Evolutionary conservation across 2,888 invertebrate genomes (phyloP).

Genomic region (Agonopterix subpropinquella): DNA sequence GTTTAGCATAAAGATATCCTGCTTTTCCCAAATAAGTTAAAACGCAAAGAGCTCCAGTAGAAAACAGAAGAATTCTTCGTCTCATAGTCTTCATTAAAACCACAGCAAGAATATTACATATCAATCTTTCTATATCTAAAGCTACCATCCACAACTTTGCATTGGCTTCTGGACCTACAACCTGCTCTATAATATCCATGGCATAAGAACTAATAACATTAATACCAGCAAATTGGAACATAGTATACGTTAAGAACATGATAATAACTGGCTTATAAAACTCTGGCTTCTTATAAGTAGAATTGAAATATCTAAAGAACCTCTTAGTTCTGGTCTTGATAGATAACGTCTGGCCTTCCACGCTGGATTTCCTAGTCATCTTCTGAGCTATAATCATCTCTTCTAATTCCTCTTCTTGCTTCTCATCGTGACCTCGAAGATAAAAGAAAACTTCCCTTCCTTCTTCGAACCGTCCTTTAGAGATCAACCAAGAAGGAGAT

Average conservation of each 20-base stretch:
- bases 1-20: conserved; percentile 50
- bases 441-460: conserved; percentile 75
- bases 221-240: conserved; percentile 82
- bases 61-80: conserved; percentile 75
- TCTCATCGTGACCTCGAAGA: conserved; percentile 66
- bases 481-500: conserved; percentile 80
- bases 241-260: conserved; percentile 77
- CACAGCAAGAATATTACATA: conserved; percentile 78
- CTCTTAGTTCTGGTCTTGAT: conserved; percentile 27
- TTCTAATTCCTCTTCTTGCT: conserved; percentile 59
- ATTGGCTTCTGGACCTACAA: conserved; percentile 76
- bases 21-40: conserved; percentile 75
- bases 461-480: conserved; percentile 71
- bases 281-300: conserved; percentile 57
- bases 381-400: conserved; percentile 61
- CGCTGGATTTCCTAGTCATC: conserved; percentile 44
- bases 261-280: conserved; percentile 77
- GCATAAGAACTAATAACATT: conserved; percentile 83
- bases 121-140: conserved; percentile 77
- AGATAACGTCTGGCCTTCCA: conserved; percentile 33
- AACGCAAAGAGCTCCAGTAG: conserved; percentile 76
- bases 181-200: conserved; percentile 76
- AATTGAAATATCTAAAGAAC: conserved; percentile 34
- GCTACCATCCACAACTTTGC: conserved; percentile 79
- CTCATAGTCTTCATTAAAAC: conserved; percentile 76